Conservation (phyloP, 2,888 invertebrate species). For the Thera britannica region DNA sequence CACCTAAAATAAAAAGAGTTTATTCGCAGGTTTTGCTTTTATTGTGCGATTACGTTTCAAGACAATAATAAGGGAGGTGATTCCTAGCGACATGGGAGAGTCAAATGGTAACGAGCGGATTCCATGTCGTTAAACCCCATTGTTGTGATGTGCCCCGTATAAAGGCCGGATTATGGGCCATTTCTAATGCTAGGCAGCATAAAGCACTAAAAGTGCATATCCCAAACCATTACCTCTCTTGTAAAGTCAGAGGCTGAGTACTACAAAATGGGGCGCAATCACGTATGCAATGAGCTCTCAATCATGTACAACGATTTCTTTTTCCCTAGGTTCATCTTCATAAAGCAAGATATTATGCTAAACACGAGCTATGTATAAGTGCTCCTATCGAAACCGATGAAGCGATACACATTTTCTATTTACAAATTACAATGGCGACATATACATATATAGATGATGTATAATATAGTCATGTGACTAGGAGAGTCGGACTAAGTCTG, state of each 20-base stretch:
- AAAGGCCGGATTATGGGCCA: conserved; percentile 61
- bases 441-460: too few relatives aligned
- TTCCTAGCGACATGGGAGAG: conserved; percentile 67
- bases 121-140: conserved; percentile 71
- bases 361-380: conserved; percentile 3
- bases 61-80: conserved; percentile 68
- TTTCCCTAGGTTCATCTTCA: conserved; percentile 28
- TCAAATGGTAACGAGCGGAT: conserved; percentile 68
- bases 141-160: conserved; percentile 71
- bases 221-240: conserved; percentile 32
- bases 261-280: conserved; percentile 33
- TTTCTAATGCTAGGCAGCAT: conserved; percentile 68
- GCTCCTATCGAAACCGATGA: conserved; percentile 17
- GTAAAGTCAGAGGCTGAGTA: conserved; percentile 25
- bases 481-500: too few relatives aligned
- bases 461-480: too few relatives aligned
- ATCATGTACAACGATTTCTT: conserved; percentile 32
- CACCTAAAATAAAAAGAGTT: conserved; percentile 33
- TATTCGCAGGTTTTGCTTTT: conserved; percentile 59
- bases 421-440: conserved; percentile 21
- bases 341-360: conserved; percentile 27
- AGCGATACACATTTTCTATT: conserved; percentile 31
- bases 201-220: conserved; percentile 72
- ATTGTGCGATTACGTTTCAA: conserved; percentile 59
- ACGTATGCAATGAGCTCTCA: conserved; percentile 31